Conservation (phyloP, 2,888 invertebrate species). For the Orchesellides sinensis region DNA sequence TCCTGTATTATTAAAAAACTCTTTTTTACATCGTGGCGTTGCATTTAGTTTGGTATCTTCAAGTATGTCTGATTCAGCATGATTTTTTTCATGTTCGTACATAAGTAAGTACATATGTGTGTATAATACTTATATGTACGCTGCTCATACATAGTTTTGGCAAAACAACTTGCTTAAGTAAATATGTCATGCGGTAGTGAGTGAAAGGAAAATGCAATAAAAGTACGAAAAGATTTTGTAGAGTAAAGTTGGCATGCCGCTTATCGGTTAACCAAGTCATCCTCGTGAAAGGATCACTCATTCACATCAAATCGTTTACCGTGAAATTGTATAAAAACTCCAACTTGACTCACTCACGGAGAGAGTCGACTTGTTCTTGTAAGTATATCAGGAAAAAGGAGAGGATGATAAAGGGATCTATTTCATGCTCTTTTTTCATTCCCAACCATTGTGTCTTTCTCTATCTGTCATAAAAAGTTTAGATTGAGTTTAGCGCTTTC, state of each 20-base stretch:
- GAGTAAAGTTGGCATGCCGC: neutral
- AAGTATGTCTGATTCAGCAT: neutral
- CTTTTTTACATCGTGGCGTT: neutral
- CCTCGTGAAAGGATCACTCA: constrained; percentile 30
- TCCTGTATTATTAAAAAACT: neutral
- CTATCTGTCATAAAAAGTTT: neutral
- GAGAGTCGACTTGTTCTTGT: neutral
- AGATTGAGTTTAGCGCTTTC: constrained; percentile 19
- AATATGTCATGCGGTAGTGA: constrained; percentile 4
- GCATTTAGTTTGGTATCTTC: neutral
- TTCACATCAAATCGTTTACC: constrained; percentile 53
- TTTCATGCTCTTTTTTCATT: neutral
- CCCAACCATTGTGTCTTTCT: neutral
- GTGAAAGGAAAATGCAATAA: constrained; percentile 34
- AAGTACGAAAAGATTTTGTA: constrained; percentile 23
- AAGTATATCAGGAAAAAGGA: neutral
- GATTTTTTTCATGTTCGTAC: neutral
- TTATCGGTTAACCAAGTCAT: constrained; percentile 35
- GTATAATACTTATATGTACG: neutral
- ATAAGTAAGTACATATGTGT: neutral
- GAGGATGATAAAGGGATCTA: constrained; percentile 1
- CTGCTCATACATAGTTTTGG: too few relatives aligned
- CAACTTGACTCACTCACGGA: neutral
- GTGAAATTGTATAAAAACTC: constrained; percentile 50
- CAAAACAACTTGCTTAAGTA: constrained; percentile 37